Evolutionary conservation across 2,113 vertebrate genomes (phyloP), one percentile per base, ranked within the genome.

Genomic region (Triplophysa dalaica): DNA sequence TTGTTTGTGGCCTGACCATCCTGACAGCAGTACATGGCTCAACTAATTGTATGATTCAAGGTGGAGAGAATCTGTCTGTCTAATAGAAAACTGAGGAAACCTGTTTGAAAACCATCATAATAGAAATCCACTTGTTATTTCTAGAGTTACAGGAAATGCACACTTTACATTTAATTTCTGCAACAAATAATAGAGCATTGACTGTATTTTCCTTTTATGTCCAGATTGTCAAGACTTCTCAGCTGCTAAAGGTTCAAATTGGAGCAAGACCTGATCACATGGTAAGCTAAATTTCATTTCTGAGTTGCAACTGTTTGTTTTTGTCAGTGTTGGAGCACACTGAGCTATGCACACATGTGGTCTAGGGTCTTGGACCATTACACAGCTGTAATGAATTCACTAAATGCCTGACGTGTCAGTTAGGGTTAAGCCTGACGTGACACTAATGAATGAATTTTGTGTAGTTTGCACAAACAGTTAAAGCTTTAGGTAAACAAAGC

Each of bases 251-350:
- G 66, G 66, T 63, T 63, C 70, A 80, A 21, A 61, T 80, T 75
- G 77, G 54, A 83, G 75, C 52, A 22, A 78, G 79, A 76, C 74
- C 70, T 72, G 79, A 79, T 84, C 83, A 85, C 86, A 87, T 84
- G 86, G 86, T 87, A 87, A 86, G 86, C 24, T n/a, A 21, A 79
- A 81, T 52, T 73, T 48, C 54, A 65, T 56, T 65, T 33, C 38
- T 68, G 0, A 33, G 64, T 58, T 67, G 33, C 22, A 17, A 16
- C 54, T 74, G 21, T 48, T 68, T 77, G 50, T 79, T 70, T 70
- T 38, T 45, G 67, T 83, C 62, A 80, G 17, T 29, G 45, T 75
- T 56, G 62, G 45, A 14, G 60, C 24, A 70, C 64, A 13, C 22
- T 75, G 33, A 76, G 54, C 19, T 48, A 14, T 8, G 16, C n/a